Percentiles rank a stretch among this genome's conserved stretches.
These are phyloP conservation scores for Acanthaster planci DNA, from an alignment of 35 echinoderm and acorn worm genomes.

Conservation along the genomic window DNA sequence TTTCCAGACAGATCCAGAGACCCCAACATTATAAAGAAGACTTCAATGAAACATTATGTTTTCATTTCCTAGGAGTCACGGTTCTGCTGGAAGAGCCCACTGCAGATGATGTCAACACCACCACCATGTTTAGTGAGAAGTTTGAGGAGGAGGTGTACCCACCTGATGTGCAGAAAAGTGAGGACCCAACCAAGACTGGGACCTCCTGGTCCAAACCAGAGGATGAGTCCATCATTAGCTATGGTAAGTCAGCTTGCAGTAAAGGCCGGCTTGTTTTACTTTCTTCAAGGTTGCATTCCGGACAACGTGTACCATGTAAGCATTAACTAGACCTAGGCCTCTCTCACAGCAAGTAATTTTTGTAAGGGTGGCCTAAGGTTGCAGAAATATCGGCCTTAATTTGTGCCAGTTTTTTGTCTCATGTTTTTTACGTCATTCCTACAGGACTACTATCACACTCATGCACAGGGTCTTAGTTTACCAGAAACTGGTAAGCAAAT, in stretches of 20 bases:
- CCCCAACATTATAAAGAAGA: background rate
- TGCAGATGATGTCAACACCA: constrained; percentile 35
- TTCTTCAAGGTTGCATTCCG: no score
- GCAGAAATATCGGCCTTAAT: no score
- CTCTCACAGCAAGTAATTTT: no score
- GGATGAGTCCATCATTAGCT: constrained; percentile 1
- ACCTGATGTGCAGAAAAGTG: constrained; percentile 9
- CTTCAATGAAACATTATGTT: background rate
- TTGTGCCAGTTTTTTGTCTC: no score
- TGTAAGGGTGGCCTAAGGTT: no score
- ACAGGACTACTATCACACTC: no score
- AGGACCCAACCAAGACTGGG: constrained; percentile 23
- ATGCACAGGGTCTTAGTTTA: no score
- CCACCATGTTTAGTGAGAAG: constrained; percentile 21
- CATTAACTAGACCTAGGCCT: no score
- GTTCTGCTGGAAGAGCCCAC: constrained; percentile 31
- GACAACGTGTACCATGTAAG: no score
- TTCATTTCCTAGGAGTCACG: constrained; percentile 21
- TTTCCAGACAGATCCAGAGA: background rate
- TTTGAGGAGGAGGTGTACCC: constrained; percentile 34
- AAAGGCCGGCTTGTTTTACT: background rate
- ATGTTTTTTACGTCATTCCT: no score
- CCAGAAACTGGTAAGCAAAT: no score
- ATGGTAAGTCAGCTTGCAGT: background rate
- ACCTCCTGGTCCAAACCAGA: constrained; percentile 33